Evolutionary conservation across 2,113 vertebrate genomes (phyloP).

Genomic region (Toxotes jaculatrix): DNA sequence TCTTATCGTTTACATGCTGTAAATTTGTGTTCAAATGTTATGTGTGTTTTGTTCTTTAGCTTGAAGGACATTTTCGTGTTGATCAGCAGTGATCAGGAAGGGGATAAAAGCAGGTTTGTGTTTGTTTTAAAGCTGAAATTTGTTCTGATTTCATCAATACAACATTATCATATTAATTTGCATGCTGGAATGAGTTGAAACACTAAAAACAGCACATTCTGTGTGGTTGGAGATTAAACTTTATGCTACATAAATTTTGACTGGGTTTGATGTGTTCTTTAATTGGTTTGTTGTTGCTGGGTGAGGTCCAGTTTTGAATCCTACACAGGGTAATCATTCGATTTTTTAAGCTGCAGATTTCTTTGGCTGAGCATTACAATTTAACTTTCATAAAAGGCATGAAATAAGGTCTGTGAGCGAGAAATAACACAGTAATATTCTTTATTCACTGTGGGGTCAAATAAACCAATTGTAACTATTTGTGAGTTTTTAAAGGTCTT

Average conservation of each 20-base stretch:
- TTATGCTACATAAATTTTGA: not conserved
- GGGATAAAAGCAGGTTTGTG: not conserved
- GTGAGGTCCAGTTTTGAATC: not conserved
- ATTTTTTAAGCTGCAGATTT: not conserved
- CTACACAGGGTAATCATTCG: not conserved
- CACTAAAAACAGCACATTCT: not conserved
- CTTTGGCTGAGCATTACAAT: not conserved
- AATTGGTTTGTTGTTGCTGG: too few relatives aligned
- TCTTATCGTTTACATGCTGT: not conserved
- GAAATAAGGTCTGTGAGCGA: not conserved
- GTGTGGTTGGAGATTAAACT: not conserved
- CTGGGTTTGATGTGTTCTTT: not conserved
- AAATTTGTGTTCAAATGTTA: not conserved
- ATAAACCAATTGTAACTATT: not conserved
- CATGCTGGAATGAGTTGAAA: not conserved
- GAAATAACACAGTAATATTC: not conserved
- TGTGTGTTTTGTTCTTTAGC: not conserved
- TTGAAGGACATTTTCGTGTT: not conserved
- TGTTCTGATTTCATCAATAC: not conserved
- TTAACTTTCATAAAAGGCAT: not conserved
- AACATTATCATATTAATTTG: not conserved
- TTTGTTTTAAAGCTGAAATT: constrained; percentile 6
- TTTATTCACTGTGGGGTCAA: not conserved
- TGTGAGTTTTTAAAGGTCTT: too few relatives aligned
- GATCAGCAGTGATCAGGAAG: not conserved